Conservation (phyloP, 2,113 vertebrate species). For the Corvus cornix region DNA sequence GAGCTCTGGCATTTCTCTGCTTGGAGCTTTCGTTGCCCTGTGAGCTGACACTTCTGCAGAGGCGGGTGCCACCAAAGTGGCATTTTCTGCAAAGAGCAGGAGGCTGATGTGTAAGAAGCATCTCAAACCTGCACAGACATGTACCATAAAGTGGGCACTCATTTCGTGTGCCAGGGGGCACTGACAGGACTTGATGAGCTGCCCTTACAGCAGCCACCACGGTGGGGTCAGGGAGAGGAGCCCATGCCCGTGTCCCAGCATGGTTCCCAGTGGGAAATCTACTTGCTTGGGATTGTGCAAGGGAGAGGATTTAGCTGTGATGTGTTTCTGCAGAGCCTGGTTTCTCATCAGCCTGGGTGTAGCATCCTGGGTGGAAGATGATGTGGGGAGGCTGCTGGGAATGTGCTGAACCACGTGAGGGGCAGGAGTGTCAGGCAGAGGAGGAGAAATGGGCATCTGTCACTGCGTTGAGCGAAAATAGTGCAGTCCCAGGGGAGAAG, state of each 20-base stretch:
- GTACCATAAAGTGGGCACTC: neutral
- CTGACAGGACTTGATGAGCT: too few species aligned
- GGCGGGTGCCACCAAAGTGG: neutral
- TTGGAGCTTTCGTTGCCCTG: neutral
- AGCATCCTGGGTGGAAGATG: neutral
- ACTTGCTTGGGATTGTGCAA: neutral
- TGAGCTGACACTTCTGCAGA: neutral
- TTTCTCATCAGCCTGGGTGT: neutral
- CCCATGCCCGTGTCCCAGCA: accelerated
- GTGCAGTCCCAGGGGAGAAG: neutral
- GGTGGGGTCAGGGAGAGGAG: neutral
- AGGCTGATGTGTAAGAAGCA: neutral
- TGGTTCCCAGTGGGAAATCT: neutral
- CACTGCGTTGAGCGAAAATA: neutral
- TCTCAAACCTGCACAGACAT: accelerated
- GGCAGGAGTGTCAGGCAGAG: neutral
- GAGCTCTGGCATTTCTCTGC: neutral
- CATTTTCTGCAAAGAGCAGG: neutral
- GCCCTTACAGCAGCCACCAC: neutral
- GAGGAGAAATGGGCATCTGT: neutral
- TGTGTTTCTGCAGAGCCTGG: neutral
- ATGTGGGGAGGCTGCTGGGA: neutral
- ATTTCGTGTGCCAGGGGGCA: accelerated
- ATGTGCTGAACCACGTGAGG: accelerated
- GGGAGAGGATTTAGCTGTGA: neutral